Conservation (phyloP, 2,797 vertebrate species). For the Acanthurus leucopareius region DNA sequence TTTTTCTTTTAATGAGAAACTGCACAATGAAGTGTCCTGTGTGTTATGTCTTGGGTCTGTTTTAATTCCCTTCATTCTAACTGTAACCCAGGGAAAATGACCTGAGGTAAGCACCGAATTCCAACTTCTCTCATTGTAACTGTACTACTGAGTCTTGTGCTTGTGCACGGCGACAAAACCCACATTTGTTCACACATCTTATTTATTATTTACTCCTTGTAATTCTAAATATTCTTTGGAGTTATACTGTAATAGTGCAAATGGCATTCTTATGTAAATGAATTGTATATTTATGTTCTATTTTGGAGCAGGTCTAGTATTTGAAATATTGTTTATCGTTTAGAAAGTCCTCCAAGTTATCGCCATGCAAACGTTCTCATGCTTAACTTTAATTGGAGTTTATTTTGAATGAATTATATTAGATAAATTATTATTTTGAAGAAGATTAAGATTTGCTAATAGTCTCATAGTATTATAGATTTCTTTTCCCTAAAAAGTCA, state of each 20-base stretch:
- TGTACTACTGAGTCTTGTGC: conserved; percentile 85
- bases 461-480: conserved; percentile 55
- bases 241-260: conserved; percentile 64
- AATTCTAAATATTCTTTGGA: conserved; percentile 71
- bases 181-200: conserved; percentile 67
- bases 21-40: conserved; percentile 38
- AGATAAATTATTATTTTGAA: conserved; percentile 71
- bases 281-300: conserved; percentile 80
- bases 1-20: conserved; percentile 36
- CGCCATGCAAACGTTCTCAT: conserved; percentile 56
- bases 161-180: conserved; percentile 65
- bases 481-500: conserved; percentile 56
- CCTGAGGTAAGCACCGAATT: conserved; percentile 23
- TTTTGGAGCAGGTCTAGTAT: conserved; percentile 70
- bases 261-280: conserved; percentile 73
- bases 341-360: conserved; percentile 53
- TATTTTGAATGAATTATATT: conserved; percentile 76
- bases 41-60: conserved; percentile 35
- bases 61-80: conserved; percentile 34
- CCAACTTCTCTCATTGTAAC: conserved; percentile 66
- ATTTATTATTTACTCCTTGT: conserved; percentile 81
- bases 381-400: conserved; percentile 71
- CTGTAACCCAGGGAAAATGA: conserved; percentile 39
- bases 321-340: conserved; percentile 66
- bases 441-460: conserved; percentile 60